A percentile compares a stretch with the other conserved stretches of the same genome.
phyloP scores from a whole-genome alignment of 1,140 invertebrate genomes.

The Tetramorium alpestre region DNA sequence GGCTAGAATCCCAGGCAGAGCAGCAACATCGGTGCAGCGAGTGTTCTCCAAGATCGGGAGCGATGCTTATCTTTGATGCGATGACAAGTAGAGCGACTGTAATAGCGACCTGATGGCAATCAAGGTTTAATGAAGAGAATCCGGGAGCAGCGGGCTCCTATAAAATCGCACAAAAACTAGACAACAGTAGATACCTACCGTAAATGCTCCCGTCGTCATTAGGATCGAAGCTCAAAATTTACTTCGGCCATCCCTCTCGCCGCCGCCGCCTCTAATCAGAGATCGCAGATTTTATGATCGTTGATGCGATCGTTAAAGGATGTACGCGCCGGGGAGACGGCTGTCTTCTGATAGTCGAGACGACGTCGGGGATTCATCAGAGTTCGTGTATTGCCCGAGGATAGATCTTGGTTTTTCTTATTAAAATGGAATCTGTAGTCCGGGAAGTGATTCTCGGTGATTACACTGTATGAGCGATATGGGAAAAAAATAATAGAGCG shows the following conservation, averaged over 20 bases:
- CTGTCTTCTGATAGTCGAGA: constrained; percentile 29
- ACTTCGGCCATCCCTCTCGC: constrained; percentile 23
- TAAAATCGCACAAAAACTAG: constrained; percentile 66
- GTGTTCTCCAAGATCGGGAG: neutral
- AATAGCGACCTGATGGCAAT: constrained; percentile 59
- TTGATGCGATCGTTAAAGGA: constrained; percentile 67
- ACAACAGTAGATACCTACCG: constrained; percentile 59
- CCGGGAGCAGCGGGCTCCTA: neutral
- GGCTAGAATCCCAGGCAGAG: neutral
- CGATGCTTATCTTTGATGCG: no score
- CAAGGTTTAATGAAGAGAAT: constrained; percentile 69
- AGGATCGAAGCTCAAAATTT: constrained; percentile 64
- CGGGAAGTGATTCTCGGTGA: neutral
- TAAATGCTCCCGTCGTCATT: constrained; percentile 73
- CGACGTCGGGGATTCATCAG: constrained; percentile 50
- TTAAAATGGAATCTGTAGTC: neutral
- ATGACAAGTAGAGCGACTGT: constrained; percentile 13
- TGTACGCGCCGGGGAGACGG: constrained; percentile 32
- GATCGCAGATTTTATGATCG: constrained; percentile 72
- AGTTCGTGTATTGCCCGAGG: neutral
- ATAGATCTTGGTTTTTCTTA: neutral
- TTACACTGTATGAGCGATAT: neutral
- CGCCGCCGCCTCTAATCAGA: constrained; percentile 69
- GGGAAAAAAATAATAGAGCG: neutral
- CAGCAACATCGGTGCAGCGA: neutral